Conservation (phyloP, 2,113 vertebrate genomes). For the Saccopteryx bilineata region DNA sequence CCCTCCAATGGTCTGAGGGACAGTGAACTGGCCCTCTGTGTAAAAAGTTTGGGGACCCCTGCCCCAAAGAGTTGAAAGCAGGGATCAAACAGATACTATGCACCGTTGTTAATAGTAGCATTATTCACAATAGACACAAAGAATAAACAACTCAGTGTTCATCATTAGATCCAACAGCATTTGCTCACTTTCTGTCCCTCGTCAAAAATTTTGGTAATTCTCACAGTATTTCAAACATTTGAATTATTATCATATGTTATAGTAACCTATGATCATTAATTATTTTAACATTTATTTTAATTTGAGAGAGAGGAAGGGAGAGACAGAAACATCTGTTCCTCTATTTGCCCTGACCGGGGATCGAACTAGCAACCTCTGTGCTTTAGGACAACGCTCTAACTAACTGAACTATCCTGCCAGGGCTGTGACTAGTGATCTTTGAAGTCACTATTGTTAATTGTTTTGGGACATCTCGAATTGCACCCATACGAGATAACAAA, state of each 20-base stretch:
- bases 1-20: too few species aligned
- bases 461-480: not conserved
- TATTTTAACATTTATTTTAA: too few species aligned
- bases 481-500: not conserved
- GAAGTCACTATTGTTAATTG: not conserved
- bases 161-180: not conserved
- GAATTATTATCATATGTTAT: not conserved
- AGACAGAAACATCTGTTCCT: too few species aligned
- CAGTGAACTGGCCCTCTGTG: too few species aligned
- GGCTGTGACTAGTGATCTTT: too few species aligned
- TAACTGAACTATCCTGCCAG: too few species aligned
- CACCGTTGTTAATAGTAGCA: not conserved
- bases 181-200: not conserved
- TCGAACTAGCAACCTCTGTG: too few species aligned
- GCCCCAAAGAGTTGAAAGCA: not conserved
- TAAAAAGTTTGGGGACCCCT: too few species aligned
- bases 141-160: too few species aligned
- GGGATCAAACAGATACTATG: not conserved
- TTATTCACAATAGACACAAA: not conserved
- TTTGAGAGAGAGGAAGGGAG: too few species aligned
- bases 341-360: too few species aligned
- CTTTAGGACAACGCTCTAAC: too few species aligned
- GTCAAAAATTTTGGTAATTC: not conserved
- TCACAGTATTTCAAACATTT: not conserved
- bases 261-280: not conserved